A percentile compares a stretch with the other conserved stretches of the same genome.
phyloP scores from a whole-genome alignment of 2,113 vertebrate species.

The Oreochromis spilurus region DNA sequence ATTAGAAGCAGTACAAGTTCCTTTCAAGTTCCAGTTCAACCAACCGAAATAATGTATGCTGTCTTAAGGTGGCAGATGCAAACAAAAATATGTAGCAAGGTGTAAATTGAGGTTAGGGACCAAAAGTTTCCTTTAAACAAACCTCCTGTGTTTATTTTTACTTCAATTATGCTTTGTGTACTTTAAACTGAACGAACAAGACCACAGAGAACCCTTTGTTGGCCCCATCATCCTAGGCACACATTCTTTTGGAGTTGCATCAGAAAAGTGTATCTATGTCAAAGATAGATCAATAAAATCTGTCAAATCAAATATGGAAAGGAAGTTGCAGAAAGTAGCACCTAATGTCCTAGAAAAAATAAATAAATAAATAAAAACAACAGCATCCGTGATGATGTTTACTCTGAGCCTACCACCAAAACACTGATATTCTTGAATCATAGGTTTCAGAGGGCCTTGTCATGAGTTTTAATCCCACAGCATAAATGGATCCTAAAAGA shows the following conservation, averaged over 20 bases:
- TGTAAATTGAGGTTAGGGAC: background rate
- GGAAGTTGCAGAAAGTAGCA: background rate
- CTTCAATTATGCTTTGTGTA: background rate
- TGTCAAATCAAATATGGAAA: background rate
- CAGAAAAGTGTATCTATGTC: background rate
- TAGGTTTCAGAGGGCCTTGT: background rate
- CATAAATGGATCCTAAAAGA: background rate
- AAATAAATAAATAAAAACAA: background rate
- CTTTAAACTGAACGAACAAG: background rate
- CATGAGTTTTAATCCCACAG: background rate
- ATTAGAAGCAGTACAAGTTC: background rate
- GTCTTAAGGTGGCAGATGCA: background rate
- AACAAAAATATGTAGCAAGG: background rate
- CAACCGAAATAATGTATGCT: background rate
- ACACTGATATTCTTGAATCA: background rate
- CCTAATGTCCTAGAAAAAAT: background rate
- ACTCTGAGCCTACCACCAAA: background rate
- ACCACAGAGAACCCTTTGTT: background rate
- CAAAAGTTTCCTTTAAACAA: background rate
- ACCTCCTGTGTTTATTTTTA: background rate
- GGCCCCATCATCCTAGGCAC: background rate
- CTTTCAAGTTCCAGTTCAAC: background rate
- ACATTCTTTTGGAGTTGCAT: background rate
- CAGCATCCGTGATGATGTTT: background rate
- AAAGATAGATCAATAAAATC: background rate